Base-by-base conservation (phyloP, 2,888 invertebrate genomes). In the Andrena marginata region DNA sequence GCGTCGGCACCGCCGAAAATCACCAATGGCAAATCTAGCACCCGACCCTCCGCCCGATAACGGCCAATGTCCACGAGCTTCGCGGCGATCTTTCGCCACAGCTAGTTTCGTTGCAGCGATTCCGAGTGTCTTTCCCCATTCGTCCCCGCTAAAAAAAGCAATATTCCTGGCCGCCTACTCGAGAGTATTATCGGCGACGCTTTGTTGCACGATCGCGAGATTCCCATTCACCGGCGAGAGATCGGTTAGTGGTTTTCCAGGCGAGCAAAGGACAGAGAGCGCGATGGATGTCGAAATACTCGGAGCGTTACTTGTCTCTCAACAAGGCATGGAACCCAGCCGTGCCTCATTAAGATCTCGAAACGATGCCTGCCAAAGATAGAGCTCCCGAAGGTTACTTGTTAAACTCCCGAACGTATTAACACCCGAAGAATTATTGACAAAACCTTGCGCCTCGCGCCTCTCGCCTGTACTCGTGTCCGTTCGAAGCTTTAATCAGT, bases 161-260 rank as follows among this genome's bases (percentile, higher is more conserved):
- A 71, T 73, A 63, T 73, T 65, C 75, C 62, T 51, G 60, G 74
- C 59, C 85, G 75, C 62, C 82, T 77, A 82, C 80, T 77, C 72
- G 65, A 51, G 71, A 86, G 73, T 23, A 42, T 85, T 89, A 89
- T 89, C 87, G 77, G 72, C 74, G 51, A 74, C 84, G 87, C 86
- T 88, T 88, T 89, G 87, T 88, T 85, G 82, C 84, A 65, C 81
- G 88, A 88, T 88, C 88, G 67, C 84, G 84, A 84, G 87, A 80
- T 74, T 88, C 80, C 86, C 88, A 88, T 88, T 88, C 88, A 88
- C 89, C 86, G 84, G 75, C 80, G 69, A 68, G 79, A 79, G 82
- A 82, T 71, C 84, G 69, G 79, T 79, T 60, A 67, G 75, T 62
- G 85, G 84, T 89, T 89, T 80, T 80, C 89, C 74, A 77, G 85